These are phyloP conservation scores for Stichopus chloronotus DNA, from an alignment of 35 echinoderm and acorn worm species.

Conservation along the genomic window DNA sequence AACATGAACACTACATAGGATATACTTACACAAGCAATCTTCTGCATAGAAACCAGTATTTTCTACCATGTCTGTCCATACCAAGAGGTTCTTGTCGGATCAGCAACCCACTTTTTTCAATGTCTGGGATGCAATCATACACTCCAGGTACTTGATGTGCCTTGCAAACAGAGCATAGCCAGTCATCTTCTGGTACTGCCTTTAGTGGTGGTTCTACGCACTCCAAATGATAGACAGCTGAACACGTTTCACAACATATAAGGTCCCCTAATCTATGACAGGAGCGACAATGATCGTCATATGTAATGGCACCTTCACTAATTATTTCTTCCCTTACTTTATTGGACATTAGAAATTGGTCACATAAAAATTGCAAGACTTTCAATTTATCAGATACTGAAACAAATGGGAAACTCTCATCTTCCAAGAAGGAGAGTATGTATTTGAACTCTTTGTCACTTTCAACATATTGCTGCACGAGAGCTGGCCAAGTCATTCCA, in stretches of 20 bases:
- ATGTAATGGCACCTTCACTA: constrained; percentile 94
- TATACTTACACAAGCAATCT: constrained; percentile 91
- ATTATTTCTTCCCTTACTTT: constrained; percentile 97
- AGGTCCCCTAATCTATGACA: constrained; percentile 89
- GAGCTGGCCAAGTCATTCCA: constrained; percentile 95
- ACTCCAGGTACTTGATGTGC: constrained; percentile 83
- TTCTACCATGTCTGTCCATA: constrained; percentile 86
- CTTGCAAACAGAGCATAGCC: constrained; percentile 87
- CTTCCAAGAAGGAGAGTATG: constrained; percentile 65
- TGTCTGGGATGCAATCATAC: constrained; percentile 86
- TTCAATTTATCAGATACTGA: constrained; percentile 81
- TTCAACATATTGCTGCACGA: constrained; percentile 87
- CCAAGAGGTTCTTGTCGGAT: constrained; percentile 94
- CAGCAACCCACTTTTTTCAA: constrained; percentile 94
- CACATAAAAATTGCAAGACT: constrained; percentile 87
- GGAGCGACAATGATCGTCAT: constrained; percentile 94
- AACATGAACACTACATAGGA: too few relatives aligned
- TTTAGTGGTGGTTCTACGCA: constrained; percentile 86
- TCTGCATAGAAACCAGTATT: constrained; percentile 86
- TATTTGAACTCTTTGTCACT: constrained; percentile 82
- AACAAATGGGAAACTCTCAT: constrained; percentile 88
- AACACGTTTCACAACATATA: constrained; percentile 96
- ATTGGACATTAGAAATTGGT: constrained; percentile 96
- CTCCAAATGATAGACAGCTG: constrained; percentile 95
- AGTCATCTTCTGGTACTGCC: constrained; percentile 97